These are phyloP conservation scores for Oreohelix idahoensis DNA, from an alignment of 1,140 invertebrate species.

Conservation along the genomic window DNA sequence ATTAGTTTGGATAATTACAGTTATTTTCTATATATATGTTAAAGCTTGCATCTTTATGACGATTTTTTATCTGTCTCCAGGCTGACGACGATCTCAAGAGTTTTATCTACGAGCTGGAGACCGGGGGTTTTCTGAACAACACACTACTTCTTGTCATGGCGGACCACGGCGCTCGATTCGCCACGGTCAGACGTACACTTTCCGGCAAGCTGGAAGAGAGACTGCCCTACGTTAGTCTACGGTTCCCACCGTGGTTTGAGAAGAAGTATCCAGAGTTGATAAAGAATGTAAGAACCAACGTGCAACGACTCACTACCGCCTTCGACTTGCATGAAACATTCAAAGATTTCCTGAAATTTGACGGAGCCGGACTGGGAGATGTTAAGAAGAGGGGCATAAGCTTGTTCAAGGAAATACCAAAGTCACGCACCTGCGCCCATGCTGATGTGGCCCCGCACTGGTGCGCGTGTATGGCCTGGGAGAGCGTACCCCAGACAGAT, in stretches of 20 bases:
- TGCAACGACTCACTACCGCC: constrained; percentile 70
- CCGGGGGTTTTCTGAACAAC: constrained; percentile 73
- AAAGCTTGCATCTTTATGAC: too few species aligned
- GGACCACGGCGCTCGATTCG: constrained; percentile 94
- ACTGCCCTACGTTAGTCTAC: constrained; percentile 86
- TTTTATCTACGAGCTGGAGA: constrained; percentile 81
- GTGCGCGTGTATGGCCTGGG: constrained; percentile 90
- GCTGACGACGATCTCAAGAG: constrained; percentile 78
- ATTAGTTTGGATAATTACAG: too few species aligned
- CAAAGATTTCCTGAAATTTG: constrained; percentile 74
- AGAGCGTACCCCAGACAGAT: constrained; percentile 34
- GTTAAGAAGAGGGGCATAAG: constrained; percentile 73
- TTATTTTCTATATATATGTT: too few species aligned
- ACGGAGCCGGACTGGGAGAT: constrained; percentile 78
- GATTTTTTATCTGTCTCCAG: constrained; percentile 77
- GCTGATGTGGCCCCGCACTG: constrained; percentile 94
- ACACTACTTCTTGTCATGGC: constrained; percentile 86
- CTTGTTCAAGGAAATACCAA: constrained; percentile 66
- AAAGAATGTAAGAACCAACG: constrained; percentile 81
- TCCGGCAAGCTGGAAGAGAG: constrained; percentile 90
- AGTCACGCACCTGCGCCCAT: constrained; percentile 85
- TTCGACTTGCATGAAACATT: constrained; percentile 75
- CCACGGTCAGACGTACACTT: constrained; percentile 83
- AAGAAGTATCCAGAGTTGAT: constrained; percentile 78
- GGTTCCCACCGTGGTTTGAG: constrained; percentile 82